A percentile compares a stretch with the other conserved stretches of the same genome.
Conservation (phyloP, 1,140 invertebrate species). For the Drosophila pallidifrons region DNA sequence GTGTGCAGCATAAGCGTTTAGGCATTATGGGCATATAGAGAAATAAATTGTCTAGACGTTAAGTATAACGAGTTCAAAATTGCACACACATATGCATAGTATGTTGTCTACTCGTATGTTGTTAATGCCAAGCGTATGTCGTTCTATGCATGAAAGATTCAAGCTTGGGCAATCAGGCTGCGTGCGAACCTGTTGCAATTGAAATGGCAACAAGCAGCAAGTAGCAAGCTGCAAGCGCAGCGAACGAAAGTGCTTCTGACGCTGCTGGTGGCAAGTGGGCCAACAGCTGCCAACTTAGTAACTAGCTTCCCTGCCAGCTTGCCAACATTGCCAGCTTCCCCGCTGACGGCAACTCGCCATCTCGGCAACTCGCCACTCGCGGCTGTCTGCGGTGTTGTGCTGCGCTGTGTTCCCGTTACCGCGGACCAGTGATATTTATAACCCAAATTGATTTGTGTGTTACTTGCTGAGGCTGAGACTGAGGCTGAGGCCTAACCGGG, state of each 20-base stretch:
- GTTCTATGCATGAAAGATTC: slow-evolving; percentile 46
- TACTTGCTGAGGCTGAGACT: slow-evolving; percentile 15
- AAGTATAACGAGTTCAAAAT: slow-evolving; percentile 23
- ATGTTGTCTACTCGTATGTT: not conserved
- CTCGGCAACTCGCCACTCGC: too few species aligned
- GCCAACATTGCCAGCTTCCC: slow-evolving; percentile 1
- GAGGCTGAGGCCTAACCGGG: slow-evolving; percentile 37
- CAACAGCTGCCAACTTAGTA: slow-evolving; percentile 22
- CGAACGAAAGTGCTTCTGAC: slow-evolving; percentile 47
- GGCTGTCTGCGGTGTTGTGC: not conserved
- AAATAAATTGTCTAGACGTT: slow-evolving; percentile 33
- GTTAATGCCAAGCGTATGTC: not conserved
- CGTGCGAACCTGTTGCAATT: slow-evolving; percentile 46
- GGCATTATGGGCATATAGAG: slow-evolving; percentile 22
- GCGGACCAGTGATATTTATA: slow-evolving; percentile 27
- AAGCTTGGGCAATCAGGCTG: slow-evolving; percentile 43
- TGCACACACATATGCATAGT: not conserved
- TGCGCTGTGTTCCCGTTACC: slow-evolving; percentile 24
- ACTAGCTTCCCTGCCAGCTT: slow-evolving; percentile 19
- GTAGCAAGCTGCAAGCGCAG: slow-evolving; percentile 11
- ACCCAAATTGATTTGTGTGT: slow-evolving; percentile 57
- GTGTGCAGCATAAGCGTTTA: slow-evolving; percentile 19
- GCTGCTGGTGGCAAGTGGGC: slow-evolving; percentile 45
- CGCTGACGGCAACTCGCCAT: too few species aligned
- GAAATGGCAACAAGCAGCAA: slow-evolving; percentile 30